A percentile compares a stretch with the other conserved stretches of the same genome.
Evolutionary conservation across 2,888 invertebrate species (phyloP).

Genomic region (Pristionchus arcanus): DNA sequence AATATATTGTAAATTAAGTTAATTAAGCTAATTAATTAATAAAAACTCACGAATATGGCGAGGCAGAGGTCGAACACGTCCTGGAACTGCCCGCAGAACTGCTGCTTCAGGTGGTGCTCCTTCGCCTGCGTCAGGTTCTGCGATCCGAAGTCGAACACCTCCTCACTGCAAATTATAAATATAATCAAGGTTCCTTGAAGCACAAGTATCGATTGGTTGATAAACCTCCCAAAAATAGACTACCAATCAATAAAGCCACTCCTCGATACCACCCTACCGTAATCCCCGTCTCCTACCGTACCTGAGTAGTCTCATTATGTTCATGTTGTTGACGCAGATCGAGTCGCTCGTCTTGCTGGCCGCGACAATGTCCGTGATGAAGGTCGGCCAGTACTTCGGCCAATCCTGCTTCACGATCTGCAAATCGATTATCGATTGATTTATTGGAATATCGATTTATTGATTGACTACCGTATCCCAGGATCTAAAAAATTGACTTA

Average conservation of each 20-base stretch:
- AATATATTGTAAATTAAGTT: too few relatives aligned
- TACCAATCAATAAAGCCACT: not conserved
- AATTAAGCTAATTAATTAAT: not conserved
- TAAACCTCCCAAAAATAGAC: not conserved
- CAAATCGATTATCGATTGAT: slow-evolving; percentile 57
- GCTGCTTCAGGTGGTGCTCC: slow-evolving; percentile 98
- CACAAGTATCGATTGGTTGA: too few relatives aligned
- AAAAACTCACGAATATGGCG: slow-evolving; percentile 87
- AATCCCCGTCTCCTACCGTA: slow-evolving; percentile 71
- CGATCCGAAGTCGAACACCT: slow-evolving; percentile 98
- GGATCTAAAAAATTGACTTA: not conserved
- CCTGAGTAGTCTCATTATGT: slow-evolving; percentile 93
- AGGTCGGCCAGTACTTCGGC: slow-evolving; percentile 99
- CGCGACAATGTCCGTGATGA: slow-evolving; percentile 98
- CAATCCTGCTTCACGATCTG: slow-evolving; percentile 97
- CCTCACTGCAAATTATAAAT: slow-evolving; percentile 85
- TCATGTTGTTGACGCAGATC: slow-evolving; percentile 99
- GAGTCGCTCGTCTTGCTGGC: slow-evolving; percentile 99
- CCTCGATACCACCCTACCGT: not conserved
- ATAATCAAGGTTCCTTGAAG: too few relatives aligned
- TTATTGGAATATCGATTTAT: too few relatives aligned
- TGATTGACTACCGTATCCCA: not conserved
- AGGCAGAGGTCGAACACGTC: slow-evolving; percentile 98
- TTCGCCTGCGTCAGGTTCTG: slow-evolving; percentile 99
- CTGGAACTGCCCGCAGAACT: slow-evolving; percentile 99